These are phyloP conservation scores for Harpalus rufipes DNA, from an alignment of 2,888 invertebrate genomes.

Conservation along the genomic window DNA sequence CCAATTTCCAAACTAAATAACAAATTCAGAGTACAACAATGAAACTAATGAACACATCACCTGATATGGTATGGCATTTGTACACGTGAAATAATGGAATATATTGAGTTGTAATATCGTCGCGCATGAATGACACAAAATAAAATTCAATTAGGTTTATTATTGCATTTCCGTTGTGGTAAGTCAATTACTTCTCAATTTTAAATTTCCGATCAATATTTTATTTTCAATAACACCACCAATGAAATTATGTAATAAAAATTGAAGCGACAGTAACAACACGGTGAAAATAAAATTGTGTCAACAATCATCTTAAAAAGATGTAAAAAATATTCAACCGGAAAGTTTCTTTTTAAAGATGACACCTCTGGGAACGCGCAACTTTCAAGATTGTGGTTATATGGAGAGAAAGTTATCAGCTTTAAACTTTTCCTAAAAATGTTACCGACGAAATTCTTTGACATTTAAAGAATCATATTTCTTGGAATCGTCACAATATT, in stretches of 20 bases:
- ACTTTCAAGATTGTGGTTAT: slow-evolving; percentile 42
- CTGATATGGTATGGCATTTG: neutral
- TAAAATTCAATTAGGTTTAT: slow-evolving; percentile 21
- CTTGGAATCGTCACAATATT: slow-evolving; percentile 1
- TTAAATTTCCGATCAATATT: slow-evolving; percentile 21
- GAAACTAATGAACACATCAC: slow-evolving; percentile 27
- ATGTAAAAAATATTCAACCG: slow-evolving; percentile 41
- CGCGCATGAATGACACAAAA: slow-evolving; percentile 19
- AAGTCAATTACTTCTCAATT: slow-evolving; percentile 31
- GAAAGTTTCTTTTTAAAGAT: slow-evolving; percentile 48
- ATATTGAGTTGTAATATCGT: slow-evolving; percentile 2
- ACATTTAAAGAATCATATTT: slow-evolving; percentile 36
- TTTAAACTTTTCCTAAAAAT: slow-evolving; percentile 44
- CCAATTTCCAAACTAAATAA: neutral
- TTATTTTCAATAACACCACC: slow-evolving; percentile 23
- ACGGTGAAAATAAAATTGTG: slow-evolving; percentile 31
- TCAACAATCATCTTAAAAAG: slow-evolving; percentile 48
- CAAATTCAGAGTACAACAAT: neutral
- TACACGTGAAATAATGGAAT: slow-evolving; percentile 18
- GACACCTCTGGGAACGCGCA: slow-evolving; percentile 32
- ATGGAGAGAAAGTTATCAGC: slow-evolving; percentile 47
- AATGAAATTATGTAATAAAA: slow-evolving; percentile 39
- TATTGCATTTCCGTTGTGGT: slow-evolving; percentile 43
- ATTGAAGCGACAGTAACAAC: slow-evolving; percentile 11
- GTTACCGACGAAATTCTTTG: slow-evolving; percentile 29